A percentile compares a stretch with the other conserved stretches of the same genome.
Conservation (phyloP, 1,140 invertebrate species). For the Rhizoglyphus robini region DNA sequence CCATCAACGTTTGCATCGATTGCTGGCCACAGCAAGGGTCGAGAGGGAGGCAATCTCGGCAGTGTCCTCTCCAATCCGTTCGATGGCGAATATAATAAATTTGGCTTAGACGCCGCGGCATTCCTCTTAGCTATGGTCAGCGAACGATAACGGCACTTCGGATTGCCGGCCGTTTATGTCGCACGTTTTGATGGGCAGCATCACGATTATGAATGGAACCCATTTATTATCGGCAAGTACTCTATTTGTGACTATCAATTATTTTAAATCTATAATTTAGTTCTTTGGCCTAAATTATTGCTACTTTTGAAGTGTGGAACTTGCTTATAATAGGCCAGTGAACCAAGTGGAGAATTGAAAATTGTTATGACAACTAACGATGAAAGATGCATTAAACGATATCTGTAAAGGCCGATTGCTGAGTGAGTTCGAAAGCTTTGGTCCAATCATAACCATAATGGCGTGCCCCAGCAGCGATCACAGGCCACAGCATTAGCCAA, state of each 20-base stretch:
- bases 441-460: neutral
- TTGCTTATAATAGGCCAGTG: neutral
- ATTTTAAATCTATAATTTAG: conserved; percentile 13
- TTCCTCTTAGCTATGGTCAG: conserved; percentile 5
- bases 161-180: neutral
- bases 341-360: neutral
- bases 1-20: no score
- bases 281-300: conserved; percentile 2
- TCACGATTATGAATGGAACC: conserved; percentile 9
- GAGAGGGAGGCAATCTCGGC: conserved; percentile 6
- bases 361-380: conserved; percentile 7
- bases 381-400: conserved; percentile 3
- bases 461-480: neutral
- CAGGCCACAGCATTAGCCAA: conserved; percentile 2
- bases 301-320: neutral
- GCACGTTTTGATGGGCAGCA: conserved; percentile 9
- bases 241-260: conserved; percentile 14
- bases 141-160: neutral
- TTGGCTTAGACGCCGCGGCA: conserved; percentile 3
- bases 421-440: neutral
- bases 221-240: conserved; percentile 10
- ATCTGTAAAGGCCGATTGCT: neutral
- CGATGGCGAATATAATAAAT: conserved; percentile 7
- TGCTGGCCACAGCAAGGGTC: neutral
- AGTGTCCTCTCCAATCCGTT: neutral